phyloP scores from a whole-genome alignment of 2,797 vertebrate genomes.

The Spea hammondii region DNA sequence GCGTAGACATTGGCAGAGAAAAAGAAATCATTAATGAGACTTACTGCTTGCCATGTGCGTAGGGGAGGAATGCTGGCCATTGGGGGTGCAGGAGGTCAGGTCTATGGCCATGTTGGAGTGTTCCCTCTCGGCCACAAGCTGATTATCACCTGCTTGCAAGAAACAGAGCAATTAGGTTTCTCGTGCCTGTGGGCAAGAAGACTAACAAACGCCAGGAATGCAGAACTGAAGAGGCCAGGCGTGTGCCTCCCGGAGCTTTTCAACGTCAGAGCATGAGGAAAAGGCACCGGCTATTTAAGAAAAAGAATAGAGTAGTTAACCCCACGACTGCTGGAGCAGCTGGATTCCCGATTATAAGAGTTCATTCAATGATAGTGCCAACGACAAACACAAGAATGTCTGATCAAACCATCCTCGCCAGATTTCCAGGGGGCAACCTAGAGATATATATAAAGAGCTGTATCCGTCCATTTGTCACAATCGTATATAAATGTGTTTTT shows the following conservation, averaged over 20 bases:
- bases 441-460: too few species aligned
- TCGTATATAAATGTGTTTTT: too few species aligned
- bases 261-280: background rate
- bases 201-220: slow-evolving; percentile 20
- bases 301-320: background rate
- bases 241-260: slow-evolving; percentile 5
- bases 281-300: background rate
- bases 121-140: slow-evolving; percentile 91
- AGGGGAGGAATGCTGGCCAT: slow-evolving; percentile 85
- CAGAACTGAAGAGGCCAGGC: slow-evolving; percentile 17
- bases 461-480: too few species aligned
- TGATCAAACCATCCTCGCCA: too few species aligned
- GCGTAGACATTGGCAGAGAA: background rate
- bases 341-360: background rate
- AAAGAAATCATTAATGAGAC: slow-evolving; percentile 58
- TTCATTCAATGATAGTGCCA: too few species aligned
- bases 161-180: slow-evolving; percentile 58
- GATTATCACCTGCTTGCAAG: slow-evolving; percentile 80
- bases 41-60: slow-evolving; percentile 83
- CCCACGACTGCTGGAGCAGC: background rate
- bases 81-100: slow-evolving; percentile 85
- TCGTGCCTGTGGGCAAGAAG: slow-evolving; percentile 28
- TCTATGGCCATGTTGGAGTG: slow-evolving; percentile 86
- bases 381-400: too few species aligned
- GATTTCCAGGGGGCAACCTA: too few species aligned